These are phyloP conservation scores for Clivina fossor DNA, from an alignment of 2,888 invertebrate species.

Conservation along the genomic window DNA sequence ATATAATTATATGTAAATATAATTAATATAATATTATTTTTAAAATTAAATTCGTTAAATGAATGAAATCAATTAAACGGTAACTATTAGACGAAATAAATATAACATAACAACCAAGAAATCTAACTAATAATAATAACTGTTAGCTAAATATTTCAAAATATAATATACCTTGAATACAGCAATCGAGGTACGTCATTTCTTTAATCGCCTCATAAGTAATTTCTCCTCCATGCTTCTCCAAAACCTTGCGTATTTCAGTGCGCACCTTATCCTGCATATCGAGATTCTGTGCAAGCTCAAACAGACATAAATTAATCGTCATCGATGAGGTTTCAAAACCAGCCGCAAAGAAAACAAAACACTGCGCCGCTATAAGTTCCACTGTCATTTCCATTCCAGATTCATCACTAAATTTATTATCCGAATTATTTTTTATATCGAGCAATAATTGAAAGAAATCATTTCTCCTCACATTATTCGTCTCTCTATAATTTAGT, in stretches of 20 bases:
- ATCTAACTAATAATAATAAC: too few species aligned
- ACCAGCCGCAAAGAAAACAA: constrained; percentile 34
- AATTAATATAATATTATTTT: too few species aligned
- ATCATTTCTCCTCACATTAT: constrained; percentile 21
- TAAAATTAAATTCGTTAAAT: too few species aligned
- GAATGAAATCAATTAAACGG: too few species aligned
- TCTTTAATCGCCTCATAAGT: constrained; percentile 24
- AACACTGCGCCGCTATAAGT: constrained; percentile 29
- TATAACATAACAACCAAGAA: too few species aligned
- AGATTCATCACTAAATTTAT: not conserved
- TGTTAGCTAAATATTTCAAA: too few species aligned
- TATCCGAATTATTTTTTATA: constrained; percentile 27
- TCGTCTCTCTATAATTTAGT: constrained; percentile 16
- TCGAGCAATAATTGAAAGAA: constrained; percentile 21
- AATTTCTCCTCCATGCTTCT: constrained; percentile 25
- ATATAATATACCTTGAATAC: constrained; percentile 26
- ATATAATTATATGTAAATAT: too few species aligned
- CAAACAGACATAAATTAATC: constrained; percentile 28
- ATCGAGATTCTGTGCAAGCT: constrained; percentile 19
- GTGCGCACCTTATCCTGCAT: constrained; percentile 29
- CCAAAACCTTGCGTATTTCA: constrained; percentile 27
- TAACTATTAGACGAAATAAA: too few species aligned
- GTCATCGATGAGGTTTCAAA: constrained; percentile 35
- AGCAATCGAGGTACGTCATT: constrained; percentile 21
- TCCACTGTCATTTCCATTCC: constrained; percentile 17